Evolutionary conservation across 2,113 vertebrate species (phyloP).

Genomic region (Mesoclemmys tuberculata): DNA sequence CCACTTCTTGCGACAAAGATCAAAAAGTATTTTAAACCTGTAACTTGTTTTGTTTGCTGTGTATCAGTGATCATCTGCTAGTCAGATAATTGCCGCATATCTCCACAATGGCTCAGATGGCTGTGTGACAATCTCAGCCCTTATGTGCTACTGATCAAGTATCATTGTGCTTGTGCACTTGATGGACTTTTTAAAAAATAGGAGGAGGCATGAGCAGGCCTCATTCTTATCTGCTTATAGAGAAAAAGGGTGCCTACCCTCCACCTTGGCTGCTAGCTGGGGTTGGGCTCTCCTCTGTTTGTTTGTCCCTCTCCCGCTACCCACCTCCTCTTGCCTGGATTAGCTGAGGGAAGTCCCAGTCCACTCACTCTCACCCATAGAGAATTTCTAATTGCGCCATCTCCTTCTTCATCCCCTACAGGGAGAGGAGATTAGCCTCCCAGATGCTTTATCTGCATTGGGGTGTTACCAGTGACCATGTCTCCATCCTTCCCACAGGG

Average conservation of each 20-base stretch:
- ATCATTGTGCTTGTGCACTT: neutral
- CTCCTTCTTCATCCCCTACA: neutral
- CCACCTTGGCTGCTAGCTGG: neutral
- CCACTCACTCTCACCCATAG: neutral
- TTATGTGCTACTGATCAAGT: neutral
- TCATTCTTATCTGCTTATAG: neutral
- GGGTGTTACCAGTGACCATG: accelerated
- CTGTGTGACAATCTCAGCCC: neutral
- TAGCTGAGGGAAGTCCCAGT: neutral
- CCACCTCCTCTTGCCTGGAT: neutral
- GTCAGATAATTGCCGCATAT: neutral
- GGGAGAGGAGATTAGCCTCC: neutral
- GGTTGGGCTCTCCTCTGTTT: neutral
- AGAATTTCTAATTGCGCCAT: neutral
- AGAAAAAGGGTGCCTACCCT: neutral
- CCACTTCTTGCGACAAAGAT: neutral
- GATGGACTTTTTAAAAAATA: neutral
- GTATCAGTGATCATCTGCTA: neutral
- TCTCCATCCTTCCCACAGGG: neutral
- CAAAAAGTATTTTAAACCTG: neutral
- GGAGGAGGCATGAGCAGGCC: neutral
- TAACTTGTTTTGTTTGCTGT: neutral
- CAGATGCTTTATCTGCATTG: neutral
- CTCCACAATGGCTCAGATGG: neutral
- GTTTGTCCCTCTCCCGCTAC: neutral